phyloP scores from a whole-genome alignment of 2,888 invertebrate genomes.

The Synanthedon myopaeformis region DNA sequence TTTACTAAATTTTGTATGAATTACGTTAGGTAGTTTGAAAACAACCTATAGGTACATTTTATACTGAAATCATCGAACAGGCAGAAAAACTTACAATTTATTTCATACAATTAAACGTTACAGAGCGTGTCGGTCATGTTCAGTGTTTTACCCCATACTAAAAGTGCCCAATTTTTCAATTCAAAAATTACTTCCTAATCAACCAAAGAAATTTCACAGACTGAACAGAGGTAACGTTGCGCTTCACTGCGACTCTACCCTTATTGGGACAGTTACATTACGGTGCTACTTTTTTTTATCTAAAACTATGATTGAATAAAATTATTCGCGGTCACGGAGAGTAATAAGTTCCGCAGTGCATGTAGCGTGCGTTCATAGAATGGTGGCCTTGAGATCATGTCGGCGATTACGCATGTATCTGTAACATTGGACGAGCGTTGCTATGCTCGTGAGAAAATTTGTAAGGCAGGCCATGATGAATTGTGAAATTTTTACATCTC shows the following conservation, averaged over 20 bases:
- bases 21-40: too few relatives aligned
- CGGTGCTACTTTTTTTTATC: neutral
- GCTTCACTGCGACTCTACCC: neutral
- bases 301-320: slow-evolving; percentile 1
- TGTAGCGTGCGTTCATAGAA: slow-evolving; percentile 1
- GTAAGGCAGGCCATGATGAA: neutral
- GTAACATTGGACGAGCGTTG: neutral
- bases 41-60: too few relatives aligned
- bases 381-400: neutral
- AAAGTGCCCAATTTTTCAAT: too few relatives aligned
- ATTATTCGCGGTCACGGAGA: slow-evolving; percentile 8
- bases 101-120: too few relatives aligned
- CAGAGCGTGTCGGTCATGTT: too few relatives aligned
- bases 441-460: neutral
- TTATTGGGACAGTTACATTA: neutral
- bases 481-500: neutral
- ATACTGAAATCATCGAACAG: too few relatives aligned
- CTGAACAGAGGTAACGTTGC: neutral
- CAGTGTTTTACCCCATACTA: too few relatives aligned
- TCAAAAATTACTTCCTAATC: too few relatives aligned
- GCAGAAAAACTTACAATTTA: too few relatives aligned
- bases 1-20: too few relatives aligned
- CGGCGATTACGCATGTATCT: neutral
- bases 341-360: slow-evolving; percentile 4
- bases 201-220: too few relatives aligned